Evolutionary conservation across 2,888 invertebrate genomes (phyloP).

Genomic region (Axea sp.): DNA sequence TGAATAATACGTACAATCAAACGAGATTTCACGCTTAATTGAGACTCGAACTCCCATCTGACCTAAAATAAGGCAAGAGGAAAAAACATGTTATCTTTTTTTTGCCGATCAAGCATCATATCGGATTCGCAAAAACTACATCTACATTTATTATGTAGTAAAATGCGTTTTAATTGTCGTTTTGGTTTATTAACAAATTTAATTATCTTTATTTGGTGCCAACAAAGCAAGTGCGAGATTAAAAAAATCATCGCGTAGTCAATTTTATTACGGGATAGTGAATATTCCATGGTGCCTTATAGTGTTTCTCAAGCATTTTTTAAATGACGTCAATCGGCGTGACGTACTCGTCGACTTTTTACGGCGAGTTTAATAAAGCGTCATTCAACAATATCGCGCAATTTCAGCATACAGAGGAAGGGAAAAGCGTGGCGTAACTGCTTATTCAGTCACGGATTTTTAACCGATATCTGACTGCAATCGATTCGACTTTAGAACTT

Average conservation of each 20-base stretch:
- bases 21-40: neutral
- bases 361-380: constrained; percentile 44
- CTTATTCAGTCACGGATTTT: constrained; percentile 17
- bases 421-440: constrained; percentile 14
- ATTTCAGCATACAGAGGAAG: constrained; percentile 22
- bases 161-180: no score
- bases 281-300: constrained; percentile 10
- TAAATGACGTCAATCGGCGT: constrained; percentile 46
- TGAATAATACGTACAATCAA: no score
- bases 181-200: no score
- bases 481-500: neutral
- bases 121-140: neutral
- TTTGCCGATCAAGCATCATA: no score
- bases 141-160: neutral
- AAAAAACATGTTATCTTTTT: neutral
- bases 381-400: constrained; percentile 30
- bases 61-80: neutral
- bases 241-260: no score
- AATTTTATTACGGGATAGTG: no score
- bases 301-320: constrained; percentile 39
- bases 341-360: constrained; percentile 39
- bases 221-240: no score
- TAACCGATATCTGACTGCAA: constrained; percentile 4
- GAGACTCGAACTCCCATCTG: neutral
- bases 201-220: no score